Conservation (phyloP, 2,888 invertebrate genomes). For the Panorpa germanica region DNA sequence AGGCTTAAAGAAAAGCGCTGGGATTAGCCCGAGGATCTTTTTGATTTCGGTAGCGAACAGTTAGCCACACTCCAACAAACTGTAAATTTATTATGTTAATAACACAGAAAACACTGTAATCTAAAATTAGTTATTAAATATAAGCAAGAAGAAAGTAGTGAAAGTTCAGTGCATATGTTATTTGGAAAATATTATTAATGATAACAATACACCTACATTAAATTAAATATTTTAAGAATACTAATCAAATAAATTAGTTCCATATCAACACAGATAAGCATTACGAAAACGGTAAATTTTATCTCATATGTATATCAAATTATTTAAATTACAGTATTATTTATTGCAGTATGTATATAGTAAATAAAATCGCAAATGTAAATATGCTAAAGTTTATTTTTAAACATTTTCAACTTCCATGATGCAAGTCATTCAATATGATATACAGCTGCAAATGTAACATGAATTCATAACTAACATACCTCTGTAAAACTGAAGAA, state of each 20-base stretch:
- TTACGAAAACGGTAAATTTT: too few relatives aligned
- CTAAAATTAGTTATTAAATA: too few relatives aligned
- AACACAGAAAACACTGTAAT: slow-evolving; percentile 9
- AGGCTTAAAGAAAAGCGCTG: slow-evolving; percentile 87
- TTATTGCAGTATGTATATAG: too few relatives aligned
- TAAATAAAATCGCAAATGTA: too few relatives aligned
- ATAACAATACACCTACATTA: neutral
- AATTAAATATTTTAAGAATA: neutral
- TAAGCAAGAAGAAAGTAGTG: too few relatives aligned
- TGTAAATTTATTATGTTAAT: slow-evolving; percentile 32
- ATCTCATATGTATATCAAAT: too few relatives aligned
- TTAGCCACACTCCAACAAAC: slow-evolving; percentile 95
- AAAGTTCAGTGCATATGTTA: too few relatives aligned
- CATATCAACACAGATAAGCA: too few relatives aligned
- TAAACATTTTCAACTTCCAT: too few relatives aligned
- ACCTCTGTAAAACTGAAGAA: slow-evolving; percentile 98
- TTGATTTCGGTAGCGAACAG: slow-evolving; percentile 93
- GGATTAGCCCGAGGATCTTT: slow-evolving; percentile 95
- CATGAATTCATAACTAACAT: slow-evolving; percentile 18
- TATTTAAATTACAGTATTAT: too few relatives aligned
- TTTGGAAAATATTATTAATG: slow-evolving; percentile 1
- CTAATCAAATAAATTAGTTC: slow-evolving; percentile 1
- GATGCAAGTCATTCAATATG: neutral
- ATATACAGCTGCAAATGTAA: slow-evolving; percentile 6
- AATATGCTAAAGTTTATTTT: too few relatives aligned